phyloP scores from a whole-genome alignment of 2,113 vertebrate genomes.

The Hemibagrus wyckioides region DNA sequence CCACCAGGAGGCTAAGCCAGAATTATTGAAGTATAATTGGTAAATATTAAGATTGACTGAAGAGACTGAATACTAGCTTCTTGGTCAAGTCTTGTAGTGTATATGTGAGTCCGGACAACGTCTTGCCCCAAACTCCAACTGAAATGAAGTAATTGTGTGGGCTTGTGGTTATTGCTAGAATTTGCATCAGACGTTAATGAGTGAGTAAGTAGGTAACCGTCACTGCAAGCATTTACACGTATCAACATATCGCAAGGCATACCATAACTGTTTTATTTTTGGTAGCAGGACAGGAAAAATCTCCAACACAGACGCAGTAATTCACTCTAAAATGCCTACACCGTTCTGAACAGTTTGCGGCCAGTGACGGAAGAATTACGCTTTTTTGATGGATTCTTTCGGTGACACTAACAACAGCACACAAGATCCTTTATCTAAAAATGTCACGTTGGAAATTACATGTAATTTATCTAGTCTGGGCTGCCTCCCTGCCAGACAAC shows the following conservation, averaged over 20 bases:
- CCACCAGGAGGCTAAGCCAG: too few species aligned
- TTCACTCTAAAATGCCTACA: not conserved
- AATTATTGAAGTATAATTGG: too few species aligned
- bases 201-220: too few species aligned
- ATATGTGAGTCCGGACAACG: too few species aligned
- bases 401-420: conserved; percentile 54
- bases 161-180: not conserved
- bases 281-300: not conserved
- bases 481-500: conserved; percentile 35
- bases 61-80: too few species aligned
- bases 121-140: too few species aligned
- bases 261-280: not conserved
- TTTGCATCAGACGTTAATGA: too few species aligned
- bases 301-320: not conserved
- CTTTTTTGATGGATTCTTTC: conserved; percentile 50
- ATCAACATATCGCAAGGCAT: not conserved
- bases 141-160: not conserved
- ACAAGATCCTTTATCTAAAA: conserved; percentile 53
- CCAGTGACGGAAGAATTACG: conserved; percentile 26
- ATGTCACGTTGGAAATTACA: conserved; percentile 48
- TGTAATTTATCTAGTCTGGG: conserved; percentile 50
- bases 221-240: too few species aligned
- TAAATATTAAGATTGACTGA: too few species aligned
- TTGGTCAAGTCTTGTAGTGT: too few species aligned
- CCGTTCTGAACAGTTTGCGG: conserved; percentile 39